phyloP scores from a whole-genome alignment of 2,797 vertebrate species.

The Podarcis siculus region DNA sequence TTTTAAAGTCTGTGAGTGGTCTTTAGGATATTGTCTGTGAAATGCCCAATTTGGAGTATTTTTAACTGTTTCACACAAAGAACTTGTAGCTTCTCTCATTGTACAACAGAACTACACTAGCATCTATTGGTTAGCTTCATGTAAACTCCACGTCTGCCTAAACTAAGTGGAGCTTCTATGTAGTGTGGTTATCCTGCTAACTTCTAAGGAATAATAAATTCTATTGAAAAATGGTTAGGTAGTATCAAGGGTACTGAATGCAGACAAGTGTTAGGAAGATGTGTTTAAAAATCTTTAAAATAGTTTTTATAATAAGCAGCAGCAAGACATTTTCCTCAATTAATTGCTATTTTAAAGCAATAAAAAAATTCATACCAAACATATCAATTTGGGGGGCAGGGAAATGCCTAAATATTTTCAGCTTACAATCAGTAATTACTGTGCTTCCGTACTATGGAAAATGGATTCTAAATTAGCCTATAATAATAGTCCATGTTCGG shows the following conservation, averaged over 20 bases:
- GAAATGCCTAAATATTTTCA: constrained; percentile 48
- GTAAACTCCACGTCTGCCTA: not conserved
- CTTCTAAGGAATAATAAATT: constrained; percentile 40
- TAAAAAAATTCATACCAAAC: constrained; percentile 52
- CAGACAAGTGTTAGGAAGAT: constrained; percentile 53
- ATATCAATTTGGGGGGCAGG: constrained; percentile 39
- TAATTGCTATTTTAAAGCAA: constrained; percentile 61
- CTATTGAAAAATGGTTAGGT: constrained; percentile 41
- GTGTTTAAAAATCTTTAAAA: constrained; percentile 65
- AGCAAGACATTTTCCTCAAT: constrained; percentile 57
- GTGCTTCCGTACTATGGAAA: constrained; percentile 35
- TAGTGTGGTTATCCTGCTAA: constrained; percentile 21
- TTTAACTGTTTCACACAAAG: not conserved
- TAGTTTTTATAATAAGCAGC: constrained; percentile 58
- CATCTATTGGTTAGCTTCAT: constrained; percentile 26
- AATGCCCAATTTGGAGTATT: not conserved
- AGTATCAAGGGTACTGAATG: constrained; percentile 59
- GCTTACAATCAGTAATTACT: constrained; percentile 48
- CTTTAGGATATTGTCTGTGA: not conserved
- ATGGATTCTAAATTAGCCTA: constrained; percentile 42
- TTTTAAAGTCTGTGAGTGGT: not conserved
- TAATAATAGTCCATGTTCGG: constrained; percentile 49
- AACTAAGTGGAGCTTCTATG: constrained; percentile 39
- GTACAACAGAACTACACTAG: constrained; percentile 19
- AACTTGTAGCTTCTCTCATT: not conserved